Evolutionary conservation across 2,797 vertebrate genomes (phyloP).

Genomic region (Cirrhinus molitorella): DNA sequence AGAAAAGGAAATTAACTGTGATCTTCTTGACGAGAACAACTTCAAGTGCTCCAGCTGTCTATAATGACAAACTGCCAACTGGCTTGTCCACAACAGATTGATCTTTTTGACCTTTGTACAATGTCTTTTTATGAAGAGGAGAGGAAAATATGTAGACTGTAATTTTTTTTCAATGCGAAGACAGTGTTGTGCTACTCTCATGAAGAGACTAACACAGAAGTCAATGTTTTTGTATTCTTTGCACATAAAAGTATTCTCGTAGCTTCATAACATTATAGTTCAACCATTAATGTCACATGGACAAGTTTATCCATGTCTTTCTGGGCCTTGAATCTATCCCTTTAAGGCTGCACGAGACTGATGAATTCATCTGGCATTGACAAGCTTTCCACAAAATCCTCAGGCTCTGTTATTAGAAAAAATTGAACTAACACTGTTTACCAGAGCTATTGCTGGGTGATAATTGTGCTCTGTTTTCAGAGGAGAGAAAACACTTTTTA

Average conservation of each 20-base stretch:
- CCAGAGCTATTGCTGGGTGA: neutral
- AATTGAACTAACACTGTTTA: conserved; percentile 7
- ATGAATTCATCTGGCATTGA: neutral
- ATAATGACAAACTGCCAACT: conserved; percentile 2
- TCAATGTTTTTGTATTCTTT: too few relatives aligned
- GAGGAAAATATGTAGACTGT: too few relatives aligned
- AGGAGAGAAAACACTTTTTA: conserved; percentile 22
- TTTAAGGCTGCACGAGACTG: neutral
- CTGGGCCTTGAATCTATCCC: too few relatives aligned
- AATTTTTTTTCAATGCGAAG: too few relatives aligned
- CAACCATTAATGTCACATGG: too few relatives aligned
- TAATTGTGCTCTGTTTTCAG: conserved; percentile 9
- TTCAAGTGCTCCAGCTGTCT: conserved; percentile 1
- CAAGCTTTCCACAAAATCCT: neutral
- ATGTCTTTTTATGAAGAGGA: neutral
- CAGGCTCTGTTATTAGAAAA: conserved; percentile 1
- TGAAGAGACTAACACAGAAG: too few relatives aligned
- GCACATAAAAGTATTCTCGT: too few relatives aligned
- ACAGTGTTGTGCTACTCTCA: too few relatives aligned
- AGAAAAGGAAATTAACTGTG: conserved; percentile 34
- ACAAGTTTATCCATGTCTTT: too few relatives aligned
- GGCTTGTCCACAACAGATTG: neutral
- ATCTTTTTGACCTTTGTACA: neutral
- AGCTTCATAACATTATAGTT: too few relatives aligned
- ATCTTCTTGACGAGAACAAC: conserved; percentile 37